Percentiles rank a stretch among this genome's conserved stretches.
phyloP scores from a whole-genome alignment of 2,888 invertebrate genomes.

The Laothoe populi region DNA sequence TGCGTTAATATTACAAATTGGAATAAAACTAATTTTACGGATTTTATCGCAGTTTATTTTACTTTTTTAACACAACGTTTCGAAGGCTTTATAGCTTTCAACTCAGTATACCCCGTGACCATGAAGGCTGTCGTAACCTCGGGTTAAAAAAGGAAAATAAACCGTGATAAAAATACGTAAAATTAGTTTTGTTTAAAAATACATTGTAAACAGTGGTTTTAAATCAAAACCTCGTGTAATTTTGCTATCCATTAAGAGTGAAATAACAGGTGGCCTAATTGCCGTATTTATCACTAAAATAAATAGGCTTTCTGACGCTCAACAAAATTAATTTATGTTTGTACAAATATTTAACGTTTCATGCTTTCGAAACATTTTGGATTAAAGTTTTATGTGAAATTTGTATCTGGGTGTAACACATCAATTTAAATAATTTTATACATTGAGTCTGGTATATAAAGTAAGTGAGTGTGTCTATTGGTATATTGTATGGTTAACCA shows the following conservation, averaged over 20 bases:
- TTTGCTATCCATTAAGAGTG: conserved; percentile 18
- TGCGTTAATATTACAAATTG: too few species aligned
- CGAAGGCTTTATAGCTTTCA: too few species aligned
- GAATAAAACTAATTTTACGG: too few species aligned
- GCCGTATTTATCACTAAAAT: conserved; percentile 59
- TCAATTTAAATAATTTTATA: background rate
- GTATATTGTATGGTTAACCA: too few species aligned
- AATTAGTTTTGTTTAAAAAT: background rate
- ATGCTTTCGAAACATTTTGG: conserved; percentile 16
- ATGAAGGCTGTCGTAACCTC: too few species aligned
- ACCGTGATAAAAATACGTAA: too few species aligned
- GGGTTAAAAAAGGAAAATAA: too few species aligned
- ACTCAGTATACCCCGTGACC: too few species aligned
- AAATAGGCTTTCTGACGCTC: conserved; percentile 51
- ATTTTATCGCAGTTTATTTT: too few species aligned
- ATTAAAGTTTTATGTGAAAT: background rate
- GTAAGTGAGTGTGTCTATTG: too few species aligned
- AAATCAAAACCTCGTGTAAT: conserved; percentile 29
- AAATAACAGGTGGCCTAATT: conserved; percentile 42
- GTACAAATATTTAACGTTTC: conserved; percentile 33
- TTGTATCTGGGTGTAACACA: background rate
- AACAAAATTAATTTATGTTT: conserved; percentile 56
- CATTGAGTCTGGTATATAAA: too few species aligned
- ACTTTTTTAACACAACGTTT: too few species aligned
- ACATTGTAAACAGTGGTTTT: background rate